Percentiles rank a stretch among this genome's conserved stretches.
These are phyloP conservation scores for Acanthiza pusilla DNA, from an alignment of 2,797 vertebrate species.

Conservation along the genomic window DNA sequence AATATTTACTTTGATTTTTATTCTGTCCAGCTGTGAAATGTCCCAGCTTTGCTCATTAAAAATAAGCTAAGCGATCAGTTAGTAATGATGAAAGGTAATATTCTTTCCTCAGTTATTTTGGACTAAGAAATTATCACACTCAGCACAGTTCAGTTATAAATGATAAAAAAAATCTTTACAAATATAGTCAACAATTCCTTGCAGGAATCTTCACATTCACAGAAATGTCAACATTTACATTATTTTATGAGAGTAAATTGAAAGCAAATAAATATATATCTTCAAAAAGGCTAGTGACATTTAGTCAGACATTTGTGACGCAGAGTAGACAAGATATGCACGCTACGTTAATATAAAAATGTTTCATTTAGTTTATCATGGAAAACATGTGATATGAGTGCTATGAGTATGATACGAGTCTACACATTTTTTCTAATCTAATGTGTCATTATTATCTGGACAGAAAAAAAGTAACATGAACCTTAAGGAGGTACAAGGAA, in stretches of 20 bases:
- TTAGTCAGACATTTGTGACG: not conserved
- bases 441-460: not conserved
- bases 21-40: constrained; percentile 28
- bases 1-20: constrained; percentile 33
- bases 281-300: not conserved
- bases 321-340: not conserved
- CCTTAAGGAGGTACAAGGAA: not conserved
- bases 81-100: not conserved
- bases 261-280: not conserved
- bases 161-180: not conserved
- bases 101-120: constrained; percentile 27
- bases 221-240: constrained; percentile 13
- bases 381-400: not conserved
- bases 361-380: not conserved
- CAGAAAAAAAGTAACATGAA: not conserved
- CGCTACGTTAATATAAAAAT: not conserved
- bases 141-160: constrained; percentile 17
- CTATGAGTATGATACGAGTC: not conserved
- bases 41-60: constrained; percentile 6
- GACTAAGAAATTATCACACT: constrained; percentile 9
- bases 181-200: not conserved
- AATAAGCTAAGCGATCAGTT: constrained; percentile 8
- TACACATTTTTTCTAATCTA: not conserved
- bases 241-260: constrained; percentile 6
- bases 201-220: constrained; percentile 4